Evolutionary conservation across 2,888 invertebrate species (phyloP), one percentile per base, ranked within the genome.

Genomic region (Pollenia griseotomentosa): DNA sequence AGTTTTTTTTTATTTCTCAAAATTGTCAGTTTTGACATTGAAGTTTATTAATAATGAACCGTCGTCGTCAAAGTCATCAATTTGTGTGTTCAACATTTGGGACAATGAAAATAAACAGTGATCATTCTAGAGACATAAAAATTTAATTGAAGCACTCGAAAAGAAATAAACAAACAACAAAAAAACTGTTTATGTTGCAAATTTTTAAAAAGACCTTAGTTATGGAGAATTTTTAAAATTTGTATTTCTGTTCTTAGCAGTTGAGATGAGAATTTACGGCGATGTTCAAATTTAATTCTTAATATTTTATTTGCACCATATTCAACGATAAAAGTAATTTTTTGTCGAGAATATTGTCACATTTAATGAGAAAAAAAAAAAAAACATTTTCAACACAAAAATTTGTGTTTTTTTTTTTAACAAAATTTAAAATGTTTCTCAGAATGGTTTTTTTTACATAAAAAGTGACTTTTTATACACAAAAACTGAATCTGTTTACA

Each of bases 21-120:
- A 53, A 61, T 44, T 55, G 44, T 59, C 59, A 42, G 59, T 61
- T 65, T 48, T 81, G 81, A 81, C 81, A 81, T 81, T 81, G 81
- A 73, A 70, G 74, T 79, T 78, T 55, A 75, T 74, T 77, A 77
- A 63, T 48, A 75, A 63, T 14, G 68, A 70, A 65, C 40, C 19
- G 73, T 65, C 55, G 57, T 46, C 19, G 73, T 65, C 46, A 46
- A 33, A 73, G 65, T 40, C 81, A 73, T 65, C 81, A 73, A 73
- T 57, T 79, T 79, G 10, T 59, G 68, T 59, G 14, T 61, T 78
- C 23, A 33, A 59, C 19, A 46, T 78, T 78, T 59, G 51, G 68
- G 68, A 70, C 78, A 70, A 51, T 40, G 57, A 59, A 48, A 68
- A 79, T 70, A 79, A 79, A 78, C 78, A 57, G 19, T 66, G 55